phyloP scores from a whole-genome alignment of 1,140 invertebrate genomes.

The Neoseiulus cucumeris region DNA sequence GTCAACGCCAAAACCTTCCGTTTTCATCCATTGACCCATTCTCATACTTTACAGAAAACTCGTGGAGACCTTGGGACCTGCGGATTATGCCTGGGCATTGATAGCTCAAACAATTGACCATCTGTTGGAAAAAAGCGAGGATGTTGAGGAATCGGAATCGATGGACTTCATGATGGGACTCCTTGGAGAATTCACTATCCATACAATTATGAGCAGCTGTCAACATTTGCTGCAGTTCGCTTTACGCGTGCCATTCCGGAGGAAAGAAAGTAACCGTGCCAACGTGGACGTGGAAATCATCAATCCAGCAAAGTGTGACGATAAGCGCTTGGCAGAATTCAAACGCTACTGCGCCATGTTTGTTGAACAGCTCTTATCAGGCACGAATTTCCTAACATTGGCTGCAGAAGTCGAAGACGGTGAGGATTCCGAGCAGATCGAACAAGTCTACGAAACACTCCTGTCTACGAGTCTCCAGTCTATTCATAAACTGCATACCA shows the following conservation, averaged over 20 bases:
- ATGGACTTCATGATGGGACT: slow-evolving; percentile 4
- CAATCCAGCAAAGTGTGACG: not conserved
- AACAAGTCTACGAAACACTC: not conserved
- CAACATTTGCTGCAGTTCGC: not conserved
- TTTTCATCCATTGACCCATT: not conserved
- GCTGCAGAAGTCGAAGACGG: not conserved
- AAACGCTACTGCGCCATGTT: not conserved
- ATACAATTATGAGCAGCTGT: not conserved
- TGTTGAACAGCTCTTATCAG: not conserved
- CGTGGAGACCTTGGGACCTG: not conserved
- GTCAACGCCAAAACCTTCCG: too few species aligned
- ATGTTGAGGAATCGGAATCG: not conserved
- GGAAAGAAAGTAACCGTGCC: not conserved
- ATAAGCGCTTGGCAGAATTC: not conserved
- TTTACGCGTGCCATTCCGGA: not conserved
- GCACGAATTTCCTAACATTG: not conserved
- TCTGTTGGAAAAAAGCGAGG: not conserved
- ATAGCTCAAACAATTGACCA: not conserved
- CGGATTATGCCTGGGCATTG: not conserved
- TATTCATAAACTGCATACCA: not conserved
- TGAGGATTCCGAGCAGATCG: not conserved
- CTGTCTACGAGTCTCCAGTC: not conserved
- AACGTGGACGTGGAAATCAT: not conserved
- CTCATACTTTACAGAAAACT: not conserved
- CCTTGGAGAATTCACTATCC: not conserved